Base-by-base conservation (phyloP, 1,140 invertebrate genomes). In the Theocolax elegans region DNA sequence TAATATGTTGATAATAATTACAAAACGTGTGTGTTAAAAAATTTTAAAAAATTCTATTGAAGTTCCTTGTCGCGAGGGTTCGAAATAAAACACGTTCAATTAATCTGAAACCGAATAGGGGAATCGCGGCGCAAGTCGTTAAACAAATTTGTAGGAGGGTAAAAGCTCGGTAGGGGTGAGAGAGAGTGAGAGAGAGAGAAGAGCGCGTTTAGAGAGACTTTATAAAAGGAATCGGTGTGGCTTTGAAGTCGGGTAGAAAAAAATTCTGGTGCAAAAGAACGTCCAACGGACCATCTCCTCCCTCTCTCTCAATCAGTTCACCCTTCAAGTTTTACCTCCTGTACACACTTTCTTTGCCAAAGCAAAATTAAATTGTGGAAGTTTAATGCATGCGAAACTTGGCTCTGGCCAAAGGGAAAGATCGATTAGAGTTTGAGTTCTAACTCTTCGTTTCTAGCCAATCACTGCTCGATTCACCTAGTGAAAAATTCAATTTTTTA, bases 401-500 rank as follows among this genome's bases (percentile, higher is more conserved):
- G 1, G 2, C 7, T 1, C 12, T 8, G 42, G 15, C 10, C 2
- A n/a, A n/a, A n/a, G n/a, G n/a, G n/a, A n/a, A n/a, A n/a, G n/a
- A n/a, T n/a, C 29, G 25, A 67, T 67, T 59, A 67, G 51, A 62
- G 40, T 59, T 56, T 46, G 51, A 65, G 58, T 42, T 49, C 72
- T 8, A 31, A 17, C 10, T 46, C 54, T 29, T 15, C 51, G 17
- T 58, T 40, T 38, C 25, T n/a, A 40, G 56, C 69, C 74, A 77
- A 76, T 77, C 74, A 78, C 49, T 3, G 69, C 60, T 62, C 74
- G 48, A 79, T 78, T 79, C 76, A 74, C 51, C 60, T 42, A 42
- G 49, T 64, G 63, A 66, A 73, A 79, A 78, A 78, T 79, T 73
- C 60, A 71, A 74, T 79, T 79, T 75, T 35, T n/a, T n/a, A 51